Evolutionary conservation across 2,888 invertebrate species (phyloP).

Genomic region (Zaprionus bogoriensis): DNA sequence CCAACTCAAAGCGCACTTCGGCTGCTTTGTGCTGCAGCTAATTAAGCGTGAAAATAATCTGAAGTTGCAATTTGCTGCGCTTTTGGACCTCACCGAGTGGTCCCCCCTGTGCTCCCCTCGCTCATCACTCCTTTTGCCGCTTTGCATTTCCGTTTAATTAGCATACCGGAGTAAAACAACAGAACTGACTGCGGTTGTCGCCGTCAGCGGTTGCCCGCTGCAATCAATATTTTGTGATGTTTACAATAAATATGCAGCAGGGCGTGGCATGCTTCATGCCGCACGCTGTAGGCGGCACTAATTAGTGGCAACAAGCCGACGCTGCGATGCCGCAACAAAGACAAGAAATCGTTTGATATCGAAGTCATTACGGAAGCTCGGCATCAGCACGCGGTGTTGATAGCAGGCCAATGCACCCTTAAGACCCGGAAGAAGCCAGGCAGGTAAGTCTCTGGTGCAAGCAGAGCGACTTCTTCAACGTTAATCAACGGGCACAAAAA

Average conservation of each 20-base stretch:
- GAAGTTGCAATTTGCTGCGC: constrained; percentile 39
- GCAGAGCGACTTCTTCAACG: constrained; percentile 22
- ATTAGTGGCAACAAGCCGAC: constrained; percentile 59
- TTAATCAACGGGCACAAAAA: constrained; percentile 52
- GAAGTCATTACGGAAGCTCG: constrained; percentile 26
- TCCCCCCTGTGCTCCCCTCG: background rate
- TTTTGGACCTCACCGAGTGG: constrained; percentile 4
- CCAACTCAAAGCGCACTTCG: background rate
- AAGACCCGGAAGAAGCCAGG: constrained; percentile 12
- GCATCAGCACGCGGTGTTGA: constrained; percentile 31
- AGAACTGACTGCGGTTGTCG: constrained; percentile 18
- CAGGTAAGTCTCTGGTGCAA: background rate
- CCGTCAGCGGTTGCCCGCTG: constrained; percentile 5
- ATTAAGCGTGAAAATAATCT: constrained; percentile 57
- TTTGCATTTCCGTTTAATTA: constrained; percentile 56
- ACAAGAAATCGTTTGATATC: constrained; percentile 50
- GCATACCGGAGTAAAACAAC: constrained; percentile 11
- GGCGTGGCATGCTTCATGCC: background rate
- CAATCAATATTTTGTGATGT: constrained; percentile 73
- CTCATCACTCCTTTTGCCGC: background rate
- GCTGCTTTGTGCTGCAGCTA: constrained; percentile 27
- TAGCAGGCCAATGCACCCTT: constrained; percentile 59
- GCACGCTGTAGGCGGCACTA: constrained; percentile 35
- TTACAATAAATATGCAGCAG: constrained; percentile 58
- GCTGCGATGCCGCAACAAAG: constrained; percentile 40